phyloP scores from a whole-genome alignment of 2,113 vertebrate species.

The Marmota monax region DNA sequence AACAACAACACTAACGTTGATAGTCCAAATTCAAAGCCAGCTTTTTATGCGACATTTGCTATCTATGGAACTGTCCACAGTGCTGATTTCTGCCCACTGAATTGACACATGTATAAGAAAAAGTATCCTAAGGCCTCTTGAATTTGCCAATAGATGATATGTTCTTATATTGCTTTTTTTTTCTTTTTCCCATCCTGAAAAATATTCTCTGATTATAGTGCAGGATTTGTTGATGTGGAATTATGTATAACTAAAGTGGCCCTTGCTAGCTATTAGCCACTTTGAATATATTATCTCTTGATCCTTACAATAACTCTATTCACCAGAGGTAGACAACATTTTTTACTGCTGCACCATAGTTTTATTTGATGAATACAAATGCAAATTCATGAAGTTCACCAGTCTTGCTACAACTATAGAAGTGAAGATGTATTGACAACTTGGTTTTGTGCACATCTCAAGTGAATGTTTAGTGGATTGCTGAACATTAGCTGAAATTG shows the following conservation, averaged over 20 bases:
- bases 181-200: neutral
- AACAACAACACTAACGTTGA: no score
- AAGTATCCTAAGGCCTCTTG: constrained; percentile 27
- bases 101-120: neutral
- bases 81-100: constrained; percentile 49
- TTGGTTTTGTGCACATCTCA: no score
- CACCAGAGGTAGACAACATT: neutral
- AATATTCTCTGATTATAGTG: neutral
- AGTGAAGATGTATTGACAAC: no score
- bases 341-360: neutral
- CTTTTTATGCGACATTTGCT: neutral
- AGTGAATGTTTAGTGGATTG: no score
- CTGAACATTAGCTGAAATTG: no score
- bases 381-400: no score
- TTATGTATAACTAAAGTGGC: neutral
- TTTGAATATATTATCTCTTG: neutral
- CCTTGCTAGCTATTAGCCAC: neutral
- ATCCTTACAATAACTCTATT: neutral
- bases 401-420: no score
- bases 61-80: neutral
- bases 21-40: neutral
- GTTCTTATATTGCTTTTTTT: neutral
- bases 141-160: neutral
- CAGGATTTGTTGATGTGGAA: neutral
- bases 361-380: no score